These are phyloP conservation scores for Neodiprion fabricii DNA, from an alignment of 1,140 invertebrate species.

Conservation along the genomic window DNA sequence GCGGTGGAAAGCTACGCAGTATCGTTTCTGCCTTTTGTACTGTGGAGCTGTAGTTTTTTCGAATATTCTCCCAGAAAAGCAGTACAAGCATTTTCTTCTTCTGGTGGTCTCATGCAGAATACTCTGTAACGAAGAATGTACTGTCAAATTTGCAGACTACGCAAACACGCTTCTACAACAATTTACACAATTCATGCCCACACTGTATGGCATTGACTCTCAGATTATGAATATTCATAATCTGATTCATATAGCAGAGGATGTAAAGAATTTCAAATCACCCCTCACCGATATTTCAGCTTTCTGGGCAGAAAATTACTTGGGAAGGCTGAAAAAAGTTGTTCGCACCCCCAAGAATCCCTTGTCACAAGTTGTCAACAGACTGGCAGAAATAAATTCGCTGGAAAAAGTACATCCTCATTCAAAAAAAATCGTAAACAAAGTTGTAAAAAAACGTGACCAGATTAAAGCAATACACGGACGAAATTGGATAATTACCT, in stretches of 20 bases:
- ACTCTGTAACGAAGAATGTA: conserved; percentile 17
- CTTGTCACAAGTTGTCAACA: conserved; percentile 17
- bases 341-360: conserved; percentile 20
- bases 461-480: too few species aligned
- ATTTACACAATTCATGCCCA: conserved; percentile 6
- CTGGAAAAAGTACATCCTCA: too few species aligned
- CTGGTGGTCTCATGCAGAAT: conserved; percentile 23
- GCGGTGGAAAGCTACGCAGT: too few species aligned
- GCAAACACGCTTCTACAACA: conserved; percentile 18
- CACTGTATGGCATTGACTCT: not conserved
- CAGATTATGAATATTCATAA: conserved; percentile 21
- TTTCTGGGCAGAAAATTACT: conserved; percentile 23
- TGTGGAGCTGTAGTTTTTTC: conserved; percentile 14
- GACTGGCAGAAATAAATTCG: conserved; percentile 17
- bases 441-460: too few species aligned
- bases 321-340: conserved; percentile 21
- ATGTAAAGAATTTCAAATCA: conserved; percentile 16
- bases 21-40: too few species aligned
- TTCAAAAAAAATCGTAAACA: too few species aligned
- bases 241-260: conserved; percentile 23
- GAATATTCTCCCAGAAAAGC: conserved; percentile 8
- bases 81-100: conserved; percentile 28
- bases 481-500: too few species aligned
- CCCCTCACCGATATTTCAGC: conserved; percentile 18
- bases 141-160: conserved; percentile 6